Percentiles rank a stretch among this genome's conserved stretches.
phyloP scores from a whole-genome alignment of 2,797 vertebrate species.

The Hylomyscus alleni region DNA sequence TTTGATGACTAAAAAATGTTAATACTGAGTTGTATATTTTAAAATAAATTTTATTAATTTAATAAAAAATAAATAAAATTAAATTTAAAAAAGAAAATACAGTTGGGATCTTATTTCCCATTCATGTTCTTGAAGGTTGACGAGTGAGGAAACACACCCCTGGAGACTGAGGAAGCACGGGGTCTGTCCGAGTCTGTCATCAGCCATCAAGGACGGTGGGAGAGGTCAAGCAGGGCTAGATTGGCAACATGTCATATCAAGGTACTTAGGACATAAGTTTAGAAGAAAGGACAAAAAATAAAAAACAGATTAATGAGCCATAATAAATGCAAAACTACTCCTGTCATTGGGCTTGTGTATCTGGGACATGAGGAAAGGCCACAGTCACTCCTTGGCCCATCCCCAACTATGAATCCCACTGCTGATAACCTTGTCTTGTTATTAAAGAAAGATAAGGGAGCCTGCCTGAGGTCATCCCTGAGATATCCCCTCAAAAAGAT shows the following conservation, averaged over 20 bases:
- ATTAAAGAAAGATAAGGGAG: neutral
- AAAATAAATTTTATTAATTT: no score
- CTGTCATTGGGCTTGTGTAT: neutral
- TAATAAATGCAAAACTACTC: neutral
- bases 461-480: neutral
- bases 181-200: neutral
- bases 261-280: neutral
- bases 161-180: neutral
- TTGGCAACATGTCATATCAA: neutral
- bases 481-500: neutral
- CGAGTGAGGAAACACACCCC: neutral
- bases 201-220: no score
- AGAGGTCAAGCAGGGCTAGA: neutral
- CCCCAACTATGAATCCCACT: neutral
- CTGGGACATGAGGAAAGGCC: neutral
- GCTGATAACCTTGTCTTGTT: neutral
- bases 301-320: neutral
- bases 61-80: no score
- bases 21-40: no score
- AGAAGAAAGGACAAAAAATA: neutral
- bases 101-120: no score
- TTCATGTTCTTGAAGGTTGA: neutral
- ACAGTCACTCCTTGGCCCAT: neutral
- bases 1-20: no score
- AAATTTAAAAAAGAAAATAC: neutral